Evolutionary conservation across 2,888 invertebrate species (phyloP).

Genomic region (Abscondita cerata): DNA sequence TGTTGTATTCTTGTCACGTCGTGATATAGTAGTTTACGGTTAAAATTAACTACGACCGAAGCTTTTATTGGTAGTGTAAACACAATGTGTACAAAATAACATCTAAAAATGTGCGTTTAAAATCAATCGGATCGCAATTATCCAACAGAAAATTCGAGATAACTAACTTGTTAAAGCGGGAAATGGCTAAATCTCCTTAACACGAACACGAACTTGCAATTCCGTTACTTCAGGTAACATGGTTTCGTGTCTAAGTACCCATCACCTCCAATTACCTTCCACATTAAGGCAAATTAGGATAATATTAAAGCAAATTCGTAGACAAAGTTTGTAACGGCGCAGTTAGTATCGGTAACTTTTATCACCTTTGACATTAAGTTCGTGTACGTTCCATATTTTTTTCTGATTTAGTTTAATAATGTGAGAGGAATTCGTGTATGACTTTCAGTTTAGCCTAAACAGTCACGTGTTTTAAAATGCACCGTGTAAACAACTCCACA

Average conservation of each 20-base stretch:
- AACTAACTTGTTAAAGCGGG: too few relatives aligned
- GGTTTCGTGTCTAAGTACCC: slow-evolving; percentile 1
- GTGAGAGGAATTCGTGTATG: too few relatives aligned
- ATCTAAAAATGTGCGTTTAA: too few relatives aligned
- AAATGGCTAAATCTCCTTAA: neutral
- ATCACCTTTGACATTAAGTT: neutral
- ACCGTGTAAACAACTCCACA: too few relatives aligned
- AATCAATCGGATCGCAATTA: too few relatives aligned
- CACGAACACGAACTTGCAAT: neutral
- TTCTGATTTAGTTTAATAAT: too few relatives aligned
- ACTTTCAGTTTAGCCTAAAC: too few relatives aligned
- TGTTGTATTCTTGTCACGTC: slow-evolving; percentile 4
- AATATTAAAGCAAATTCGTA: slow-evolving; percentile 1
- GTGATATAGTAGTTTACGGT: neutral
- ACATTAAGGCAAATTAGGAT: slow-evolving; percentile 1
- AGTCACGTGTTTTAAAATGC: too few relatives aligned
- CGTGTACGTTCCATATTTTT: too few relatives aligned
- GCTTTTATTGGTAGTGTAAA: neutral
- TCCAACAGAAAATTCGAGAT: too few relatives aligned
- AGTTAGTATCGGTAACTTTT: neutral
- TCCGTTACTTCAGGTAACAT: slow-evolving; percentile 5
- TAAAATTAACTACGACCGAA: slow-evolving; percentile 3
- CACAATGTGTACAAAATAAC: too few relatives aligned
- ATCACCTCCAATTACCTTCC: slow-evolving; percentile 7
- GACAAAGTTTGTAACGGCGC: neutral